A percentile compares a stretch with the other conserved stretches of the same genome.
Evolutionary conservation across 2,797 vertebrate species (phyloP).

Genomic region (Crocodylus rhombifer): DNA sequence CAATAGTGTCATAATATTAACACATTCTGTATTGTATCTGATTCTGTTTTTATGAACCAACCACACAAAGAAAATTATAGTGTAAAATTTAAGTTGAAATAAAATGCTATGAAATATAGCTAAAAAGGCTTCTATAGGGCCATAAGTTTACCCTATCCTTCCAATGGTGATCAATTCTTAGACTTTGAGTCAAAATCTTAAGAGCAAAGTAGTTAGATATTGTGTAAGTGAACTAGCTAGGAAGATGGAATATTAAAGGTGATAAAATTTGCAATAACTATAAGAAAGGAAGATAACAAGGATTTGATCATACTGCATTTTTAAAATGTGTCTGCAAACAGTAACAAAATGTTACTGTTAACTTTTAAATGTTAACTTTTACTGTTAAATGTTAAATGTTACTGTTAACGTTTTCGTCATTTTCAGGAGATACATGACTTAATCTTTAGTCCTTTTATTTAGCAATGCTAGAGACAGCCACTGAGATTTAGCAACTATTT

Average conservation of each 20-base stretch:
- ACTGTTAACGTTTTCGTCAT: neutral
- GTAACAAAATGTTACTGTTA: neutral
- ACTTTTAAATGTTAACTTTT: no score
- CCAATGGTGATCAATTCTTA: neutral
- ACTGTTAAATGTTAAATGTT: no score
- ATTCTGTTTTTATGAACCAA: neutral
- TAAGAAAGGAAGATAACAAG: neutral
- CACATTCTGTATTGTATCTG: neutral
- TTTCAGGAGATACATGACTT: neutral
- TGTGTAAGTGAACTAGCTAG: neutral
- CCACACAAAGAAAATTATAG: neutral
- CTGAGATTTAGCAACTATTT: neutral
- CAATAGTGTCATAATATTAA: neutral
- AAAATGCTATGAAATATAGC: neutral
- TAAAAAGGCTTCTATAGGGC: neutral
- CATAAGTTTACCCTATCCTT: neutral
- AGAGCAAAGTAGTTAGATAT: neutral
- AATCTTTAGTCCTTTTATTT: no score
- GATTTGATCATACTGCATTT: neutral
- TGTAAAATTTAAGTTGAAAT: neutral
- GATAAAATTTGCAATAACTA: neutral
- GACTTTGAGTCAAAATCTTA: neutral
- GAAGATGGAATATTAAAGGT: neutral
- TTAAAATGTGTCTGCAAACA: neutral
- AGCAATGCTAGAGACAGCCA: no score